A percentile compares a stretch with the other conserved stretches of the same genome.
phyloP scores from a whole-genome alignment of 1,140 invertebrate species.

The Helicoverpa zea region DNA sequence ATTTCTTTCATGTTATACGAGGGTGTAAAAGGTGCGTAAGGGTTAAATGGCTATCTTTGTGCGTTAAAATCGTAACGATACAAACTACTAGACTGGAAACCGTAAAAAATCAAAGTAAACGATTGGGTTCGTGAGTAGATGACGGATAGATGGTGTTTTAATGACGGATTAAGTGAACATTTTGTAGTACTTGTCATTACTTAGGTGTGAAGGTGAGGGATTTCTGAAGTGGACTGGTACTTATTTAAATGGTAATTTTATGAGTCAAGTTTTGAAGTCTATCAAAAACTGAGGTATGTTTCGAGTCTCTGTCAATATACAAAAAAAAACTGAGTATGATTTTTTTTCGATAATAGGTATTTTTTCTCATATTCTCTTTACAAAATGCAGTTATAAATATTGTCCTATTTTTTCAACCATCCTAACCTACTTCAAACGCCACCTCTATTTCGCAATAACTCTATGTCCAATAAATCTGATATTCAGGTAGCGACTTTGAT shows the following conservation, averaged over 20 bases:
- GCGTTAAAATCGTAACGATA: constrained; percentile 83
- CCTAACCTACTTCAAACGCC: neutral
- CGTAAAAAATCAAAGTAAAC: constrained; percentile 72
- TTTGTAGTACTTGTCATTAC: no score
- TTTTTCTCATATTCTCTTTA: no score
- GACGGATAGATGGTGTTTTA: neutral
- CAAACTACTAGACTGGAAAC: constrained; percentile 82
- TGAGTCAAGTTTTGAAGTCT: no score
- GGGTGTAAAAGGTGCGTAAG: constrained; percentile 78
- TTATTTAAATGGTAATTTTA: no score
- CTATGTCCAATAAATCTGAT: constrained; percentile 67
- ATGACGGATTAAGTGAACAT: neutral
- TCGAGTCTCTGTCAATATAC: no score
- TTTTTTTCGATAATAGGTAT: no score
- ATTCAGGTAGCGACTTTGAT: constrained; percentile 70
- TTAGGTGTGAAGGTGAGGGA: no score
- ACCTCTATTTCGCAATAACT: constrained; percentile 53
- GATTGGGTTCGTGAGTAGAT: neutral
- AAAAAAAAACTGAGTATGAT: no score
- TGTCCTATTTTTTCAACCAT: no score
- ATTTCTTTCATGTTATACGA: constrained; percentile 82
- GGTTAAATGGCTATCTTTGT: constrained; percentile 82
- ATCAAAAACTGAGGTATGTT: no score
- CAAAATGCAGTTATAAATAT: no score
- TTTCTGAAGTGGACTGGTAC: no score